Percentiles rank a stretch among this genome's conserved stretches.
Evolutionary conservation across 2,113 vertebrate species (phyloP).

Genomic region (Hypomesus transpacificus): DNA sequence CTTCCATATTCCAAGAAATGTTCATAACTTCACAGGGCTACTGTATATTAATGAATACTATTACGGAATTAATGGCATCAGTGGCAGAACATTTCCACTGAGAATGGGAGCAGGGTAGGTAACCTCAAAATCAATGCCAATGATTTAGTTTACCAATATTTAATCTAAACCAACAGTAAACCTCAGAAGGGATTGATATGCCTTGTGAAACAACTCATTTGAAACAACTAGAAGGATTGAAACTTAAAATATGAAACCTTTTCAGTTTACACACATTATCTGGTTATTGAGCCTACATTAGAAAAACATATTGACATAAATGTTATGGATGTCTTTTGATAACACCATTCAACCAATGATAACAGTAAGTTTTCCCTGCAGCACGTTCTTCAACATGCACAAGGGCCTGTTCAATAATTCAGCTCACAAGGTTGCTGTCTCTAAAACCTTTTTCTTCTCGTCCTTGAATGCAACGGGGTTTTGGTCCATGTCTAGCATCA

Average conservation of each 20-base stretch:
- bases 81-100: constrained; percentile 41
- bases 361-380: constrained; percentile 53
- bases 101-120: constrained; percentile 40
- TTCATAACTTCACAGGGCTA: constrained; percentile 34
- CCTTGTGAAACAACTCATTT: no score
- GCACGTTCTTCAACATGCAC: constrained; percentile 52
- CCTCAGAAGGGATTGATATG: no score
- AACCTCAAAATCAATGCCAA: constrained; percentile 43
- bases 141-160: constrained; percentile 13
- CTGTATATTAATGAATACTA: constrained; percentile 30
- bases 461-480: constrained; percentile 17
- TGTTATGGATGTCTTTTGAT: background rate
- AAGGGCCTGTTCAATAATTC: constrained; percentile 59
- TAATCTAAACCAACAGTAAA: constrained; percentile 22
- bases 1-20: background rate
- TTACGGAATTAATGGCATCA: constrained; percentile 30
- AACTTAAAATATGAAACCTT: no score
- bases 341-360: no score
- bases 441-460: constrained; percentile 36
- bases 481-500: background rate
- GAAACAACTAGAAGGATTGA: no score
- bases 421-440: constrained; percentile 62
- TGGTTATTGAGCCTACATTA: no score
- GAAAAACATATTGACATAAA: background rate
- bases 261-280: no score